Base-by-base conservation (phyloP, 92 coral and sea anemone genomes). In the Phenganax subtilis region DNA sequence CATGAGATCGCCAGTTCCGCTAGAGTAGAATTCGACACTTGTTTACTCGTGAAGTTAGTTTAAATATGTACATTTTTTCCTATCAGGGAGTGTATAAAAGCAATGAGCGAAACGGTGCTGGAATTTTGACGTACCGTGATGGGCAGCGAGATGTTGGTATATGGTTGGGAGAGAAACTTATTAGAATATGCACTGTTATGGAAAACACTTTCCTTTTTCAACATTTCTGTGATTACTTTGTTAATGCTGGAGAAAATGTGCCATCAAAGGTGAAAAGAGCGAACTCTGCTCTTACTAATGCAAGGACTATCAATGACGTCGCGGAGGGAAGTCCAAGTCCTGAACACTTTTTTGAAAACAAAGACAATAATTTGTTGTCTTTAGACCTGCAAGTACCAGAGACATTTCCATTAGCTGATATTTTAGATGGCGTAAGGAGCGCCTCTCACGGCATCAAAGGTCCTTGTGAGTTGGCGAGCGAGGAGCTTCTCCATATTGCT, bases 101-200 rank as follows among this genome's bases (percentile, higher is more conserved):
- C 12, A 91, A 92, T 71, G 89, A 87, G 62, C 72, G 99, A 57
- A 89, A 86, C 85, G 99, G 99, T 7, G 96, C 99, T 5, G 99
- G 99, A 37, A 83, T 96, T 9, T 73, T 92, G 84, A 87, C 90
- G 4, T 96, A 96, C 85, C 70, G 89, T 16, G 86, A 92, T 65
- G 84, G 88, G 8, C 85, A 85, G 76, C 90, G 92, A 85, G 99
- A 96, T 83, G 90, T 92, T 75, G 99, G 99, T 51, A 83, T 90
- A 9, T 96, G 99, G 99, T 54, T 53, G 58, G 97, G 94, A 20
- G 97, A 90, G 52, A 91, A 83, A 63, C 86, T 96, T 7, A 92
- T 96, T n/a, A 96, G 92, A 71, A 90, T 96, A 14, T 96, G 99
- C 76, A 88, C 97, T 56, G 99, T 96, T 72, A 96, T 96, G 97